Base-by-base conservation (phyloP, 2,888 invertebrate genomes). In the Volucella inanis region DNA sequence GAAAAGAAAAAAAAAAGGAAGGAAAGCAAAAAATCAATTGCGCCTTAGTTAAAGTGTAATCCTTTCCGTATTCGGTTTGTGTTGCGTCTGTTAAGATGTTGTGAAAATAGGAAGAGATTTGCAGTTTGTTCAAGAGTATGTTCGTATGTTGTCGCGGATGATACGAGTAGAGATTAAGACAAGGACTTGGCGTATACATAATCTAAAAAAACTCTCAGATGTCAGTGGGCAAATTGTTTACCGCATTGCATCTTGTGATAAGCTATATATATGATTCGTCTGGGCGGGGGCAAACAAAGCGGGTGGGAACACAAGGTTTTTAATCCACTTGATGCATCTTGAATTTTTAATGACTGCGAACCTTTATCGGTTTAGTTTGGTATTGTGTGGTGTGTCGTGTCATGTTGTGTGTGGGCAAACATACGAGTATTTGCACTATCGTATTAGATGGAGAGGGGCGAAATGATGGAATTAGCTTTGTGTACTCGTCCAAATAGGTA, bases 271-370 rank as follows among this genome's bases (percentile, higher is more conserved):
- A n/a, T 10, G 12, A n/a, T 4, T 12, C 6, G 0, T 6, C n/a
- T 45, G 45, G 4, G 6, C 31, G 31, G 31, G 22, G 22, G 3
- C 39, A n/a, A 1, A n/a, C 22, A 18, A 14, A 47, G 65, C 6
- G 18, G 49, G 39, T 61, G 65, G 59, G 72, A 57, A 67, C 47
- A 41, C 52, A 64, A 64, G 10, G 49, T 31, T 55, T 67, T 61
- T 70, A 65, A 70, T 75, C 74, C 79, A 84, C 83, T 84, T 79
- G 74, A 84, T 79, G 83, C 59, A 47, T 70, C 31, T 79, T 75
- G 49, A 57, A 78, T 64, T 14, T 68, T 67, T 62, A 72, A 72
- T 82, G 49, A 55, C 55, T 62, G 41, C 0, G 18, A 62, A 45
- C 22, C 47, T 43, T 70, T 64, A 50, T 55, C 61, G 55, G 47